A percentile compares a stretch with the other conserved stretches of the same genome.
Evolutionary conservation across 2,113 vertebrate genomes (phyloP).

Genomic region (Tetrao urogallus): DNA sequence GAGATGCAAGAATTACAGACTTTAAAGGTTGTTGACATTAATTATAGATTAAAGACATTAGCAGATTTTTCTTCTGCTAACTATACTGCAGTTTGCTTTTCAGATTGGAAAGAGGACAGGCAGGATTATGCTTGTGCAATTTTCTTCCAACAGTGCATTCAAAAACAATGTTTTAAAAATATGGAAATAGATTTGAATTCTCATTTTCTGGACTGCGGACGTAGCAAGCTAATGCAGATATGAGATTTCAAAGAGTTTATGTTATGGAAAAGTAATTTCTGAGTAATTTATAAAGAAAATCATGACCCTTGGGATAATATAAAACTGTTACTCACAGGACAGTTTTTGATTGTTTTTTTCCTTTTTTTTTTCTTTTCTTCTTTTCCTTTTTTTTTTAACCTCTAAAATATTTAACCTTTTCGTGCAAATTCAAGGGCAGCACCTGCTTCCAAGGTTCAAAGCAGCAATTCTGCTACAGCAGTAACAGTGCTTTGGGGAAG

Average conservation of each 20-base stretch:
- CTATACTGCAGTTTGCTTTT: conserved; percentile 6
- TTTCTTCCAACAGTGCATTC: neutral
- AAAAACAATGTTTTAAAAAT: neutral
- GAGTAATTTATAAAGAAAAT: conserved; percentile 46
- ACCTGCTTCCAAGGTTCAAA: neutral
- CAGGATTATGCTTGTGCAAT: neutral
- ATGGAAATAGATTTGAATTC: conserved; percentile 2
- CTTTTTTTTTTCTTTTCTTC: neutral
- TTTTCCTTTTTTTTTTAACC: neutral
- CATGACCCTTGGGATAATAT: conserved; percentile 24
- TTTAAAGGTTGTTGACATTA: conserved; percentile 19
- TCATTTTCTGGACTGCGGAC: conserved; percentile 12
- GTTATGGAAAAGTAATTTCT: conserved; percentile 49
- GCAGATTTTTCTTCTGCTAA: conserved; percentile 6
- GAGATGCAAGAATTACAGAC: conserved; percentile 6
- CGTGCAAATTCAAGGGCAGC: conserved; percentile 22
- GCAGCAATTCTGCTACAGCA: neutral
- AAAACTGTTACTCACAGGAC: conserved; percentile 38
- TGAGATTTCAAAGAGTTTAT: conserved; percentile 8
- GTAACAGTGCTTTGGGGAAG: neutral
- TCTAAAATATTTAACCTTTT: conserved; percentile 44
- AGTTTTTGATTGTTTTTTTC: neutral
- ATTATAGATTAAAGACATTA: conserved; percentile 50
- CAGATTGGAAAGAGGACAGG: neutral
- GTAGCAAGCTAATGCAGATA: conserved; percentile 5